Percentiles rank a stretch among this genome's conserved stretches.
These are phyloP conservation scores for Daubentonia madagascariensis DNA, from an alignment of 2,113 vertebrate genomes.

Conservation along the genomic window DNA sequence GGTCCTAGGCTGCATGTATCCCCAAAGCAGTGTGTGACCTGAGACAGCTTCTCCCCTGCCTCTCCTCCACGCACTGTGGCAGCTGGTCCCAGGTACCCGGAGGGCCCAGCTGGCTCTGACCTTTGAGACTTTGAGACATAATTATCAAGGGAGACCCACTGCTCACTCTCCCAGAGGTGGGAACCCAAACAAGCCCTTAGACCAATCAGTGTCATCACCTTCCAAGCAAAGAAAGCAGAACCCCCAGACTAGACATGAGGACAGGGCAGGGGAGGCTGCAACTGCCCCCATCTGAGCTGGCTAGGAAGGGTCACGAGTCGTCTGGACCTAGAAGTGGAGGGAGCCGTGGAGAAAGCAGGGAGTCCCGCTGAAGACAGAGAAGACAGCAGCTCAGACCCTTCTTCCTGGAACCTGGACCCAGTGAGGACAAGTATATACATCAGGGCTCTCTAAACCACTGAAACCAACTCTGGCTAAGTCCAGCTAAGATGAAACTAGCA, in stretches of 20 bases:
- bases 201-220: not conserved
- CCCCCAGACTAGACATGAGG: not conserved
- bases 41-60: not conserved
- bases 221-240: not conserved
- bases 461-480: not conserved
- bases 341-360: not conserved
- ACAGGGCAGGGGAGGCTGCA: not conserved
- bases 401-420: not conserved
- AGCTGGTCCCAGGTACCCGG: no score
- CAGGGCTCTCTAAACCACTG: not conserved
- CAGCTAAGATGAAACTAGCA: not conserved
- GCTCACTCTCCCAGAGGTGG: not conserved
- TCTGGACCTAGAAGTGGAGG: not conserved
- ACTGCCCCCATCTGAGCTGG: not conserved
- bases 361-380: not conserved
- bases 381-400: not conserved
- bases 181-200: not conserved
- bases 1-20: not conserved
- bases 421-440: no score
- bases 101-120: not conserved
- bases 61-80: not conserved
- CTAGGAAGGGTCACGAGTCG: not conserved
- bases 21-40: not conserved
- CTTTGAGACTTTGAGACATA: not conserved
- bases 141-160: not conserved